These are phyloP conservation scores for Erythrolamprus reginae DNA, from an alignment of 2,113 vertebrate species.

Conservation along the genomic window DNA sequence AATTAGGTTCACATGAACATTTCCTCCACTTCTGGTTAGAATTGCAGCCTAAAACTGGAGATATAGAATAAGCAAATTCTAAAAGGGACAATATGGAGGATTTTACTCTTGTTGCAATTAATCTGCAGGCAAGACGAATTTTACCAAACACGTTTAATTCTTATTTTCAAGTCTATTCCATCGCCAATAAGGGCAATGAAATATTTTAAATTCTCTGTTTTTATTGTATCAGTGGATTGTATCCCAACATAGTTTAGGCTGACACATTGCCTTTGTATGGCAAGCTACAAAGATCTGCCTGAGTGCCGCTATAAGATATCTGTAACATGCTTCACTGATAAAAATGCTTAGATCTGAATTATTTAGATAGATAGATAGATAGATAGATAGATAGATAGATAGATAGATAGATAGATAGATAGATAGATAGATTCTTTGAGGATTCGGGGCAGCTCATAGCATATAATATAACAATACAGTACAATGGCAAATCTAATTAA, in stretches of 20 bases:
- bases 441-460: no score
- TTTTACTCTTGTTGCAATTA: neutral
- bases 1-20: neutral
- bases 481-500: no score
- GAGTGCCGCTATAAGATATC: neutral
- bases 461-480: no score
- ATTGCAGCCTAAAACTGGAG: neutral
- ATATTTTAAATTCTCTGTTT: neutral
- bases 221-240: neutral
- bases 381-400: no score
- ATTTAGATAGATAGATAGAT: no score
- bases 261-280: neutral
- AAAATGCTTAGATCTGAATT: no score
- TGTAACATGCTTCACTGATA: neutral
- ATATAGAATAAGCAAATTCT: neutral
- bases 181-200: neutral
- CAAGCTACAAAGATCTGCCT: neutral
- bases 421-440: no score
- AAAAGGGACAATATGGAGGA: neutral
- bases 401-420: no score
- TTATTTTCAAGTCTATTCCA: neutral
- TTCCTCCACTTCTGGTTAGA: neutral
- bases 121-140: neutral
- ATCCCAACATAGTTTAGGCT: neutral
- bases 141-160: neutral